Base-by-base conservation (phyloP, 2,797 vertebrate genomes). In the Stomatorhinus walkeri region DNA sequence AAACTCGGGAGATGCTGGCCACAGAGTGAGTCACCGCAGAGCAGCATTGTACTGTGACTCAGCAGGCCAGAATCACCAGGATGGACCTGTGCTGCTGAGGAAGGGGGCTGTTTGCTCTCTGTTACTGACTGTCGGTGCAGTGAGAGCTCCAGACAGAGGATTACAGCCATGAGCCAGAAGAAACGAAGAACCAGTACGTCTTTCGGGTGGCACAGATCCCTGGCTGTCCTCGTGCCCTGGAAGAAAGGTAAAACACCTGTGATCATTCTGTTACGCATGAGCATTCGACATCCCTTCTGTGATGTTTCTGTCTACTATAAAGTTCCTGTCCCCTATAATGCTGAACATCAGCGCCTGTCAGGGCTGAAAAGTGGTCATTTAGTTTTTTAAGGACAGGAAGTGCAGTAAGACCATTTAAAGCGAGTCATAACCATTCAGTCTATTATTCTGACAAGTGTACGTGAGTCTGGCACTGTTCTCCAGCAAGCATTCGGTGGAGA, bases 191-290 rank as follows among this genome's bases (percentile, higher is more conserved):
- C 93, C 2, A 93, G 93, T 32, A 91, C 94, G 90, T 95, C 95
- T 64, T 96, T 97, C 92, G 92, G 93, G 93, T 96, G 96, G 96
- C 95, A 96, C 84, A 95, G 93, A 90, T 95, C 95, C 0, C 95
- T 97, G 90, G 90, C 95, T 87, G 94, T 97, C 89, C 91, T 93
- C 88, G 92, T 94, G 86, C 94, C 96, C 1, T 97, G 96, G 96
- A 96, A 90, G 72, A 97, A 95, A 97, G 96, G 97, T 97, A 96
- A 91, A 92, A 89, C 76, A 84, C 9, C 72, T 81, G 40, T 64
- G 6, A 48, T n/a, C 24, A n/a, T 46, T 54, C 24, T 61, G 12
- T 76, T 28, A 24, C 36, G 68, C 56, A 14, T 87, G 51, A 59
- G 19, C 84, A 54, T 16, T 24, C 64, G 59, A 16, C 40, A 22